Evolutionary conservation across 2,113 vertebrate genomes (phyloP).

Genomic region (Gavia stellata): DNA sequence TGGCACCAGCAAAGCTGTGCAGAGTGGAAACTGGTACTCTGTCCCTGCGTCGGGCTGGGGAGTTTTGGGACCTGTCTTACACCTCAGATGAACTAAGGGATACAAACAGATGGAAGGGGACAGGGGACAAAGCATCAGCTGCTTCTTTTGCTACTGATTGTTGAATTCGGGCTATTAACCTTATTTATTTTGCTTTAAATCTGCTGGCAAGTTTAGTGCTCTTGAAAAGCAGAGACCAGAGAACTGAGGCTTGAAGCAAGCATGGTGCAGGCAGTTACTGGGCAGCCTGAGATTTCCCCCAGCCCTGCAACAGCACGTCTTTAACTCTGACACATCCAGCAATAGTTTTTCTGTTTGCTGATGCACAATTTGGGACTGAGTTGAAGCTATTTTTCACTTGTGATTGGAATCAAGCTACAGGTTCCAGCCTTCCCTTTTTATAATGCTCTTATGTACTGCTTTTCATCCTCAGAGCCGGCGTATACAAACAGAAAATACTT

Average conservation of each 20-base stretch:
- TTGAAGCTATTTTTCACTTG: not conserved
- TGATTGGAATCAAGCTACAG: not conserved
- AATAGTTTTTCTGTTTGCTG: not conserved
- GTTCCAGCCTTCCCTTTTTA: not conserved
- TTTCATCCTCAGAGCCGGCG: not conserved
- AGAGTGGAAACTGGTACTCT: not conserved
- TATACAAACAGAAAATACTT: not conserved
- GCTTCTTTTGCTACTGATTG: not conserved
- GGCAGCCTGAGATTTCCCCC: not conserved
- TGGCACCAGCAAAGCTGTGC: not conserved
- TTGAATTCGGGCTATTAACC: not conserved
- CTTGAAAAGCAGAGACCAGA: not conserved
- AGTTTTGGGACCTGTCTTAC: not conserved
- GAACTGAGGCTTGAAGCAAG: not conserved
- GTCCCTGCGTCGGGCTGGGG: not conserved
- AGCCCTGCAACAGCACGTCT: not conserved
- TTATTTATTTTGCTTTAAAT: not conserved
- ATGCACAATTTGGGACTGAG: not conserved
- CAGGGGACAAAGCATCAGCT: not conserved
- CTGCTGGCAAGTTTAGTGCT: not conserved
- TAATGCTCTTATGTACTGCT: not conserved
- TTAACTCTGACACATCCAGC: not conserved
- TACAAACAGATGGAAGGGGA: not conserved
- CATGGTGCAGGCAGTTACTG: not conserved
- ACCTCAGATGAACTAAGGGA: not conserved